phyloP scores from a whole-genome alignment of 2,797 vertebrate genomes.

The Miichthys miiuy region DNA sequence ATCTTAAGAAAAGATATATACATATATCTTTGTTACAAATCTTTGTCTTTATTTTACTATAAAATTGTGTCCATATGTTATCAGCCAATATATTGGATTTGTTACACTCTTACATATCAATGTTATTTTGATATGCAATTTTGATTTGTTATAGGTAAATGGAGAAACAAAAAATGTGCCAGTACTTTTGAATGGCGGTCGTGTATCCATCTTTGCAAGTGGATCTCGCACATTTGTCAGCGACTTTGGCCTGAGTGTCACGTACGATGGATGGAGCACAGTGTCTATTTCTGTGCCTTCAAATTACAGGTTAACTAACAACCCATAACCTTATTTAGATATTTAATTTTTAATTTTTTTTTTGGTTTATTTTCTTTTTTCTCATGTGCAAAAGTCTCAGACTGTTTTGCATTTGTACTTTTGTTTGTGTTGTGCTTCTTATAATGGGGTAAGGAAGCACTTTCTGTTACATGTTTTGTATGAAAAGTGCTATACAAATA shows the following conservation, averaged over 20 bases:
- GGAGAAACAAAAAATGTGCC: slow-evolving; percentile 79
- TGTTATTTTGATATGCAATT: background rate
- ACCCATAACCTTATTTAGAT: no score
- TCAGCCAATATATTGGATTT: background rate
- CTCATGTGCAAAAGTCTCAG: no score
- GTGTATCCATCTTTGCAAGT: slow-evolving; percentile 75
- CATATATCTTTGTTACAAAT: background rate
- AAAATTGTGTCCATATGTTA: background rate
- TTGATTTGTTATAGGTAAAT: slow-evolving; percentile 68
- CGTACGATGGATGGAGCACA: slow-evolving; percentile 76
- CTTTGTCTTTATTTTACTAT: background rate
- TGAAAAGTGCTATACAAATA: no score
- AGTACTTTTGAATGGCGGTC: slow-evolving; percentile 65
- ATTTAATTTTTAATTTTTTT: background rate
- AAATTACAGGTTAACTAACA: slow-evolving; percentile 64
- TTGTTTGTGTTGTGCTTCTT: no score
- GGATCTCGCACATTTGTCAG: slow-evolving; percentile 76
- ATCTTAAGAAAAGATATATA: background rate
- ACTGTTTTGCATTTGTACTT: no score
- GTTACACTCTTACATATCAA: background rate
- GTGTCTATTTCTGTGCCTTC: slow-evolving; percentile 80
- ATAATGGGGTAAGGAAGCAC: no score
- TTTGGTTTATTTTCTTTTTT: background rate
- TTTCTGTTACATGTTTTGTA: no score
- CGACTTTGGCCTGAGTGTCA: slow-evolving; percentile 81